Conservation (phyloP, 2,113 vertebrate genomes). For the Urocolius indicus region DNA sequence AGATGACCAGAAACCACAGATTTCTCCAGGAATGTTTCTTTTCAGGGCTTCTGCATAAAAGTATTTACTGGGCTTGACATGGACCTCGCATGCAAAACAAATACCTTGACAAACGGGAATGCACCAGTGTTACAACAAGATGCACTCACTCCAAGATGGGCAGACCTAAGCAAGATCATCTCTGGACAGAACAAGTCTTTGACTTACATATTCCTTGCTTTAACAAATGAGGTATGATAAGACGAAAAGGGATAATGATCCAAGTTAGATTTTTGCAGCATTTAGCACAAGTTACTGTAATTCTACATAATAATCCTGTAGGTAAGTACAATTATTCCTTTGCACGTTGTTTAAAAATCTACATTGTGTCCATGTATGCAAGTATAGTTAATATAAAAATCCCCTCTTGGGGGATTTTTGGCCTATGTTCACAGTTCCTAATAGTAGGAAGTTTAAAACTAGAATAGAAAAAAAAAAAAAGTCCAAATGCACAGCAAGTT, state of each 20-base stretch:
- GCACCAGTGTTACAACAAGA: fast-evolving
- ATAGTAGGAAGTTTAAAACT: background rate
- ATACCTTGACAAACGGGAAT: background rate
- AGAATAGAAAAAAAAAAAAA: background rate
- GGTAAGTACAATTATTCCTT: background rate
- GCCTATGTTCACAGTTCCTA: background rate
- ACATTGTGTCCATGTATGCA: background rate
- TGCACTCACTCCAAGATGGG: fast-evolving
- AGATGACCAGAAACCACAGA: background rate
- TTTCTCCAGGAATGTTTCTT: background rate
- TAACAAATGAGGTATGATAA: background rate
- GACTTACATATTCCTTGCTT: no score
- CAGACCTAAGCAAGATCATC: background rate
- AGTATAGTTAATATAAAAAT: background rate
- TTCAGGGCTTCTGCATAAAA: background rate
- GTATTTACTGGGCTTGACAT: background rate
- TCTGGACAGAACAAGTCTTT: background rate
- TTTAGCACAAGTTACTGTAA: background rate
- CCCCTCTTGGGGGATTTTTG: background rate
- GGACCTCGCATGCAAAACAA: background rate
- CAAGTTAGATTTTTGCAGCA: background rate
- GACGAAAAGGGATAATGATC: background rate
- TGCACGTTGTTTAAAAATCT: background rate
- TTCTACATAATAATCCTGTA: background rate
- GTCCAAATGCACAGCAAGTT: background rate